These are phyloP conservation scores for Stigmatopora argus DNA, from an alignment of 2,113 vertebrate genomes.

Conservation along the genomic window DNA sequence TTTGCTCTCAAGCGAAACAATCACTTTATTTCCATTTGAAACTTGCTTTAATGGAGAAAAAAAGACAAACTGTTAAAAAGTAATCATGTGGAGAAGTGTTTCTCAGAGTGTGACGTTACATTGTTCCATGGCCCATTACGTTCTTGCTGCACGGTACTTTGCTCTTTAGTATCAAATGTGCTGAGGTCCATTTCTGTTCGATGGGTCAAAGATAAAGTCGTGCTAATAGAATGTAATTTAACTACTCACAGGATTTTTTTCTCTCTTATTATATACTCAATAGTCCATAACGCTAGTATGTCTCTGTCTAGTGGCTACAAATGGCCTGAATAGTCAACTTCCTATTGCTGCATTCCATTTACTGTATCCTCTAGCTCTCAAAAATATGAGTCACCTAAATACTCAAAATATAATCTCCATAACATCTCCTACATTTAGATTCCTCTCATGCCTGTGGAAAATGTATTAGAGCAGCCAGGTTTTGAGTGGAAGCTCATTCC, in stretches of 20 bases:
- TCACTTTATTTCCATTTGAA: not conserved
- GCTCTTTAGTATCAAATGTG: conserved; percentile 2
- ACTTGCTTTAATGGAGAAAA: not conserved
- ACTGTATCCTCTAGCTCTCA: not conserved
- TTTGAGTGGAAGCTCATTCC: conserved; percentile 3
- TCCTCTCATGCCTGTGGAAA: conserved; percentile 6
- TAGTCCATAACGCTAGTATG: not conserved
- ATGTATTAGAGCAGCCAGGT: not conserved
- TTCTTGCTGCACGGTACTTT: not conserved
- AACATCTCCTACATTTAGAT: conserved; percentile 4
- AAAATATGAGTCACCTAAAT: conserved; percentile 9
- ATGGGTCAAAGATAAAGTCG: not conserved
- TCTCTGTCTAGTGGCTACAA: conserved; percentile 6
- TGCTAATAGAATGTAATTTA: not conserved
- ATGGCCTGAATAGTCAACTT: conserved; percentile 5
- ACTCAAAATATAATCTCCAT: conserved; percentile 6
- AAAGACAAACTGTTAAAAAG: not conserved
- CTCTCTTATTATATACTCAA: not conserved
- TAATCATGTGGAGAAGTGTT: not conserved
- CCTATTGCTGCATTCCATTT: not conserved
- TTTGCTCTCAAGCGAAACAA: not conserved
- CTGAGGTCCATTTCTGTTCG: not conserved
- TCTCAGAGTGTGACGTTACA: not conserved
- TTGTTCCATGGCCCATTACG: conserved; percentile 8
- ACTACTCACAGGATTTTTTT: not conserved